Base-by-base conservation (phyloP, 2,888 invertebrate species). In the Hypena proboscidalis region DNA sequence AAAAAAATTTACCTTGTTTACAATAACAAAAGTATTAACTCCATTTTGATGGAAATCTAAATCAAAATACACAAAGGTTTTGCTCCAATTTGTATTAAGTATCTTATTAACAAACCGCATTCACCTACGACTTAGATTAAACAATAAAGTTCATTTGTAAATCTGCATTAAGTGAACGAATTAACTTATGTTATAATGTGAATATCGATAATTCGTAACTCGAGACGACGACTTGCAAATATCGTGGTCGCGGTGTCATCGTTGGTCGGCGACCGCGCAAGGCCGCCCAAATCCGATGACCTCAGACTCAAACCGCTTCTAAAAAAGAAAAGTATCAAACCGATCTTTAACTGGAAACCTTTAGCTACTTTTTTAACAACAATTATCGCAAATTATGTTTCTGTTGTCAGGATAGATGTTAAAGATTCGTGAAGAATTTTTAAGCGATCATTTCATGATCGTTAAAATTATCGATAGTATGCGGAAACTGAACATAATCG, bases 191-290 rank as follows among this genome's bases (percentile, higher is more conserved):
- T 43, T 56, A 56, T 76, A 17, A 37, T 21, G 37, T 58, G 44
- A 15, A 41, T 38, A 30, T 36, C 51, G 38, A 57, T 58, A 45
- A 57, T 55, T 51, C 47, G 53, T 62, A 58, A 62, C 51, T 57
- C 57, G 65, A 73, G 58, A 66, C 58, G 49, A 58, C 65, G 49
- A 58, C 58, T 70, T 70, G 53, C 45, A 80, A 84, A 85, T 85
- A 77, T 77, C 80, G 74, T 78, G 74, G 75, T 81, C 79, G 77
- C 46, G 59, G 77, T 77, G 80, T 80, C 78, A 79, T 61, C 67
- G 70, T 74, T 85, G 87, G 84, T 81, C 88, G 84, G 84, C 83
- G 90, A 86, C 90, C 88, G 83, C 72, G 79, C 90, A 90, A 90
- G 90, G 90, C 87, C 90, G 84, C 74, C 59, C 59, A 74, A 81